These are phyloP conservation scores for Orthonyx spaldingii DNA, from an alignment of 2,113 vertebrate species.

Conservation along the genomic window DNA sequence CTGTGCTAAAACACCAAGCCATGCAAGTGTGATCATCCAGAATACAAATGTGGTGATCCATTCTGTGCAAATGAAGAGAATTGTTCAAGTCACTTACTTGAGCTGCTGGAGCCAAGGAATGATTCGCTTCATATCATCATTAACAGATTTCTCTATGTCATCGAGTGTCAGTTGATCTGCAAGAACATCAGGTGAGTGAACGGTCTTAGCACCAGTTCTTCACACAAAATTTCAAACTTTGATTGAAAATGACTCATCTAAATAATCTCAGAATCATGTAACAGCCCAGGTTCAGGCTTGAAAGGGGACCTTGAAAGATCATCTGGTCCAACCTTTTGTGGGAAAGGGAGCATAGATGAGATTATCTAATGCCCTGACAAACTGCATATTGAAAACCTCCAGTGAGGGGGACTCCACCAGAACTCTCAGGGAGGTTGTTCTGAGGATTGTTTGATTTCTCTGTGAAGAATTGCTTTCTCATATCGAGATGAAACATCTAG, in stretches of 20 bases:
- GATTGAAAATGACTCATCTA: not conserved
- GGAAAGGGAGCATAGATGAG: not conserved
- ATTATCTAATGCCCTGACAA: not conserved
- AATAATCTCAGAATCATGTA: not conserved
- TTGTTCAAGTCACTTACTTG: constrained; percentile 76
- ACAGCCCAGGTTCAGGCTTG: not conserved
- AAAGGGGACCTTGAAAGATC: not conserved
- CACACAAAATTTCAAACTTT: not conserved
- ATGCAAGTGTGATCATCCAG: not conserved
- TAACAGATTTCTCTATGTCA: constrained; percentile 94
- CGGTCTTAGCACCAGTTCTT: not conserved
- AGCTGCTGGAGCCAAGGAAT: constrained; percentile 93
- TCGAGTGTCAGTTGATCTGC: constrained; percentile 90
- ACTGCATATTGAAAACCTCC: not conserved
- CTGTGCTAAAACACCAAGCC: not conserved
- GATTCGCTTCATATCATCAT: constrained; percentile 95
- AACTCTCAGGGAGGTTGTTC: not conserved
- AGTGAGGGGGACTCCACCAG: not conserved
- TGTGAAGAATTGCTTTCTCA: not conserved
- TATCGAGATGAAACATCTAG: not conserved
- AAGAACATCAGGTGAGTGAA: constrained; percentile 27
- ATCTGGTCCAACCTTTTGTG: not conserved
- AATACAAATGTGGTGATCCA: not conserved
- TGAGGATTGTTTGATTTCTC: not conserved
- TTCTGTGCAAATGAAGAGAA: not conserved